Percentiles rank a stretch among this genome's conserved stretches.
These are phyloP conservation scores for Ormia ochracea DNA, from an alignment of 2,888 invertebrate genomes.

Conservation along the genomic window DNA sequence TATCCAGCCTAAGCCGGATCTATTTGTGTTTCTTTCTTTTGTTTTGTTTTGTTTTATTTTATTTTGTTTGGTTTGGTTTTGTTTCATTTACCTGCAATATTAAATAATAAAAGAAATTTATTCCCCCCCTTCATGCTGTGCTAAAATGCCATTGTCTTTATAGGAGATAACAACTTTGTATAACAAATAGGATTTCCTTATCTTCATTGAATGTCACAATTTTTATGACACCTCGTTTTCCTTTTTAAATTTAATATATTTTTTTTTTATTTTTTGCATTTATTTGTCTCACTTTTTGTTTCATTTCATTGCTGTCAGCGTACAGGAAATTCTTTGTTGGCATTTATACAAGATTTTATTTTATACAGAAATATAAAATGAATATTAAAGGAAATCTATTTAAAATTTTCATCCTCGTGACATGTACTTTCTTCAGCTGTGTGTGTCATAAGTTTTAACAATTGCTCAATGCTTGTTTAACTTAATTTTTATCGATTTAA, in stretches of 20 bases:
- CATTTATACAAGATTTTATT: slow-evolving; percentile 29
- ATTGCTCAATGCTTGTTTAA: no score
- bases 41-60: no score
- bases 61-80: no score
- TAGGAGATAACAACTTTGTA: slow-evolving; percentile 12
- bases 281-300: background rate
- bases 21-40: background rate
- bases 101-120: background rate
- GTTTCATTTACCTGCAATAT: background rate
- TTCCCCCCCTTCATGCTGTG: background rate
- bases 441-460: background rate
- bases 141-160: slow-evolving; percentile 11
- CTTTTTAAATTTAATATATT: background rate
- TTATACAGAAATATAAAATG: no score
- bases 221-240: slow-evolving; percentile 44
- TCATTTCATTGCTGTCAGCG: slow-evolving; percentile 8
- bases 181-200: slow-evolving; percentile 53
- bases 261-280: slow-evolving; percentile 4
- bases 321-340: slow-evolving; percentile 5
- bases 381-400: background rate
- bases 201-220: slow-evolving; percentile 39
- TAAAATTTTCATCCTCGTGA: slow-evolving; percentile 3
- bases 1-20: background rate
- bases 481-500: no score
- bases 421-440: slow-evolving; percentile 16